These are phyloP conservation scores for Sylvilagus floridanus DNA, from an alignment of 2,797 vertebrate genomes.

Conservation along the genomic window DNA sequence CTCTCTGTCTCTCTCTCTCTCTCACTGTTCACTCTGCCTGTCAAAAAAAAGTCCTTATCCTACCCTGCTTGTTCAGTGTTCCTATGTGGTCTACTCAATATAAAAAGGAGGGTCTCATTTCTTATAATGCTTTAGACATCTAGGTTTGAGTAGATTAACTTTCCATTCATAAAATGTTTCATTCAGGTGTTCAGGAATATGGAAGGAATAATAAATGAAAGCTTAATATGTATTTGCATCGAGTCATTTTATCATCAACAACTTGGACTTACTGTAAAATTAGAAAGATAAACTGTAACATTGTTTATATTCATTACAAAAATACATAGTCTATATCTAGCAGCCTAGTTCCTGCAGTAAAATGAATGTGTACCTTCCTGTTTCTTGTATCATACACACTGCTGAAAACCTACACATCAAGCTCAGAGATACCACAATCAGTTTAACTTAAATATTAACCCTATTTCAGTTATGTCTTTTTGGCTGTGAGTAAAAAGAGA, in stretches of 20 bases:
- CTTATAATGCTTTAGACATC: conserved; percentile 75
- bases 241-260: conserved; percentile 80
- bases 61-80: conserved; percentile 62
- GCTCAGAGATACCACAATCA: conserved; percentile 41
- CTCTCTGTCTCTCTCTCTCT: too few relatives aligned
- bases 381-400: conserved; percentile 55
- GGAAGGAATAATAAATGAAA: conserved; percentile 83
- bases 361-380: conserved; percentile 66
- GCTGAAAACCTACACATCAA: neutral
- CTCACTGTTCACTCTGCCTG: too few relatives aligned
- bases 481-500: conserved; percentile 34
- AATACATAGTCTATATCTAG: conserved; percentile 76
- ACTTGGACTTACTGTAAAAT: conserved; percentile 81
- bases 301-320: conserved; percentile 80
- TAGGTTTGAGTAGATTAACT: conserved; percentile 72
- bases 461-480: conserved; percentile 26
- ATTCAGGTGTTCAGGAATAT: conserved; percentile 75
- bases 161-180: conserved; percentile 80
- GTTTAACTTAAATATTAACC: conserved; percentile 16
- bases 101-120: conserved; percentile 64
- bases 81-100: conserved; percentile 65
- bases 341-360: conserved; percentile 6
- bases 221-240: conserved; percentile 78
- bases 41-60: neutral
- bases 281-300: conserved; percentile 81